Evolutionary conservation across 2,888 invertebrate genomes (phyloP).

Genomic region (Papilio gigon): DNA sequence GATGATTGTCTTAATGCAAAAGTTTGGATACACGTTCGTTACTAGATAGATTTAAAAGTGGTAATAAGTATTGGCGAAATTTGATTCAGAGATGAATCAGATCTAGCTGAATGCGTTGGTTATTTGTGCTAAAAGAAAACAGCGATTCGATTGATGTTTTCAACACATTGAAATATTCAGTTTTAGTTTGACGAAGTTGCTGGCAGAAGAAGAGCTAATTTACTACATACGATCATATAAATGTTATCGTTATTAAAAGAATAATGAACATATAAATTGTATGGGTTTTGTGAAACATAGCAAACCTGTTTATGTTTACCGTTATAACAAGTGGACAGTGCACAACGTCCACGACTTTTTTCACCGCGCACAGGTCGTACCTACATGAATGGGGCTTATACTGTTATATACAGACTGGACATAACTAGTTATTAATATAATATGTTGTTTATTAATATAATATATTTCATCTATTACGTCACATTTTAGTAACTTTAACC

Average conservation of each 20-base stretch:
- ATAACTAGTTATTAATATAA: conserved; percentile 33
- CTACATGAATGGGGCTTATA: conserved; percentile 39
- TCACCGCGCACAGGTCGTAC: conserved; percentile 30
- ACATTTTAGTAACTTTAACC: no score
- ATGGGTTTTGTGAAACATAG: conserved; percentile 15
- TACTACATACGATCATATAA: background rate
- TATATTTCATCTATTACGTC: no score
- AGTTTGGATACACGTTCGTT: no score
- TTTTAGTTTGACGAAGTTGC: background rate
- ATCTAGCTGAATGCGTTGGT: no score
- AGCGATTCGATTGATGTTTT: no score
- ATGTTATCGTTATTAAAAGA: background rate
- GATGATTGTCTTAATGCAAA: background rate
- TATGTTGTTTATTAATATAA: no score
- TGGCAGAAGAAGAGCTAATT: background rate
- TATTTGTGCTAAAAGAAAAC: no score
- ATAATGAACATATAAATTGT: conserved; percentile 7
- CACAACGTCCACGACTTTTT: conserved; percentile 37
- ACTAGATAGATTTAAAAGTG: no score
- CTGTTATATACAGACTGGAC: conserved; percentile 36
- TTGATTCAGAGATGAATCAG: no score
- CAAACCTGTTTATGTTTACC: conserved; percentile 37
- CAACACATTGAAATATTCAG: background rate
- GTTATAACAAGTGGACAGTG: conserved; percentile 38
- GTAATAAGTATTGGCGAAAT: no score